These are phyloP conservation scores for Dascyllus trimaculatus DNA, from an alignment of 2,113 vertebrate genomes.

Conservation along the genomic window DNA sequence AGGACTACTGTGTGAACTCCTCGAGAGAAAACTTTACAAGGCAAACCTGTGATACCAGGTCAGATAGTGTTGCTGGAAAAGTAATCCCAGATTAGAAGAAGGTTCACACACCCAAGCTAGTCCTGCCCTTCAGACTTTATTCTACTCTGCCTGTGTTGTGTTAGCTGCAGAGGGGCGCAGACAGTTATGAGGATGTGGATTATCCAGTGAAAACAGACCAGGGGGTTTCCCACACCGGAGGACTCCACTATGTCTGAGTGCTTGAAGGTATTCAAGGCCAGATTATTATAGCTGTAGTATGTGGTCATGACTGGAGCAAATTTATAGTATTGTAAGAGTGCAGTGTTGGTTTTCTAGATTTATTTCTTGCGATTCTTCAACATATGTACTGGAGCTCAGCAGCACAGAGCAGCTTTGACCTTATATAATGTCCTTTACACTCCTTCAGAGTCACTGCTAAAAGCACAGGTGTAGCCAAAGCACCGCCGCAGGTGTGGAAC, in stretches of 20 bases:
- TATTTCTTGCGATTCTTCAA: not conserved
- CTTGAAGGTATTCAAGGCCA: conserved; percentile 16
- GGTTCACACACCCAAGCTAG: conserved; percentile 31
- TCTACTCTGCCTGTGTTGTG: conserved; percentile 69
- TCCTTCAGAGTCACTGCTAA: not conserved
- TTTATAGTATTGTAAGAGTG: too few relatives aligned
- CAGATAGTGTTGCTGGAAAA: conserved; percentile 44
- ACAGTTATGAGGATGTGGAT: conserved; percentile 63
- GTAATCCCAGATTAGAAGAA: conserved; percentile 61
- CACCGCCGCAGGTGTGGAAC: conserved; percentile 4
- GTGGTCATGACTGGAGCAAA: not conserved
- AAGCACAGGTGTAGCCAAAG: not conserved
- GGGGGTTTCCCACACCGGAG: conserved; percentile 71
- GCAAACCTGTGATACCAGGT: conserved; percentile 24
- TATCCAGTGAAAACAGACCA: conserved; percentile 70
- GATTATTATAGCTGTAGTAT: not conserved
- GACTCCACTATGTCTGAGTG: conserved; percentile 39
- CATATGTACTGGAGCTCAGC: not conserved
- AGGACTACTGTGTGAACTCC: conserved; percentile 21
- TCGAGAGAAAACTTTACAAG: conserved; percentile 13
- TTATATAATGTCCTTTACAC: not conserved
- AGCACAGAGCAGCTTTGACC: not conserved
- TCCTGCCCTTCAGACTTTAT: conserved; percentile 49
- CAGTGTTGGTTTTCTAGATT: not conserved
- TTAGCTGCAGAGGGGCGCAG: conserved; percentile 66